Evolutionary conservation across 1,140 invertebrate genomes (phyloP), one percentile per base, ranked within the genome.

Genomic region (Hypsibius dujardini): DNA sequence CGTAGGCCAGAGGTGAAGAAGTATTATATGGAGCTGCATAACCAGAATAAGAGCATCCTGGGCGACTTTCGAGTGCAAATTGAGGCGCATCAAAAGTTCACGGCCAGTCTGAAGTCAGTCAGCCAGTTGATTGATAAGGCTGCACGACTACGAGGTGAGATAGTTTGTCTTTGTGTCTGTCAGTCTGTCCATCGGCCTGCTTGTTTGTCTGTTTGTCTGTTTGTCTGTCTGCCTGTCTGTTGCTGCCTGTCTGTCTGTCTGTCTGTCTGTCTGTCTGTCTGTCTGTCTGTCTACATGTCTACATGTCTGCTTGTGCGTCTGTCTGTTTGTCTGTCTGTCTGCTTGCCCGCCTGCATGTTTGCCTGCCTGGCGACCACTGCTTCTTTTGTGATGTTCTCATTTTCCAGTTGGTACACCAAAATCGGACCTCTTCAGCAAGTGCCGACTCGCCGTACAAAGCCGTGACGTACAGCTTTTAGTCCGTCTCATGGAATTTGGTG

Each of bases 1-100:
- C 45, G 12, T 42, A 67, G 62, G 62, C 62, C 62, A 67, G 62
- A 67, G 42, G 62, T 67, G 12, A 67, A 42, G 42, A 67, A 67
- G 62, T 67, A 42, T 42, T 67, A 15, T 42, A 15, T 67, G 62
- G 62, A 67, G 62, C 42, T 67, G 62, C 12, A 42, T 3, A 67
- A 67, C 42, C 62, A 67, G 42, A 67, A 67, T 42, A 67, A 67
- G 62, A 42, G 3, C 42, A 42, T 67, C 3, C 42, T 67, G 62
- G 42, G 62, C 45, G 62, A 67, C 42, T 67, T 67, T 42, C 62
- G 62, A 7, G 42, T 67, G 3, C 62, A 67, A 42, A 67, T 67
- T 3, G 62, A 67, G 7, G 62, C 62, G 7, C 62, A 67, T 12
- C 12, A 12, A 3, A 67, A 67, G 45, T 67, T 67, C 3, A 67